Conservation (phyloP, 2,797 vertebrate genomes). For the Ptychadena robeensis region DNA sequence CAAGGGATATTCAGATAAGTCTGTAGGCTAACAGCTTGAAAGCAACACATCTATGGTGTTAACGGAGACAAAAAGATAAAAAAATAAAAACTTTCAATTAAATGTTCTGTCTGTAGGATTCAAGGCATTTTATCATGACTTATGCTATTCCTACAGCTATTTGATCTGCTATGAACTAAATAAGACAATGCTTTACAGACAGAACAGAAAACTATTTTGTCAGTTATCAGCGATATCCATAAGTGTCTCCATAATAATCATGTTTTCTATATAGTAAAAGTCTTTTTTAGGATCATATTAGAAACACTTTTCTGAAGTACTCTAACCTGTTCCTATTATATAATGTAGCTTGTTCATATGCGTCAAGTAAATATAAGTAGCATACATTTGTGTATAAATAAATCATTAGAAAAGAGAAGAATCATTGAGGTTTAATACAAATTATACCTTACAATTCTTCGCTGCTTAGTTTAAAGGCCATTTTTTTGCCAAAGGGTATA, state of each 20-base stretch:
- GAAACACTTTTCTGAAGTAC: too few species aligned
- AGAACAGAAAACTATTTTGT: background rate
- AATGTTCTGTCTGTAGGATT: constrained; percentile 38
- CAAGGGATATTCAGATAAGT: constrained; percentile 48
- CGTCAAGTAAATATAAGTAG: too few species aligned
- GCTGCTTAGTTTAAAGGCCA: too few species aligned
- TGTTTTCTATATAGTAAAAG: too few species aligned
- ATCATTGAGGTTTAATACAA: too few species aligned
- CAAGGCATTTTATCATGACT: constrained; percentile 31
- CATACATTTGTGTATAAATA: too few species aligned
- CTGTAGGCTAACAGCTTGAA: constrained; percentile 31
- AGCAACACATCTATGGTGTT: constrained; percentile 29
- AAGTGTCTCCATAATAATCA: background rate
- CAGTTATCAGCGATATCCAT: background rate
- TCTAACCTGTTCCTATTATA: too few species aligned
- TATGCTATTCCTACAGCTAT: constrained; percentile 27
- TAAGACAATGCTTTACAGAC: background rate
- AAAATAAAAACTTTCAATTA: constrained; percentile 36
- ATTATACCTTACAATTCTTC: too few species aligned
- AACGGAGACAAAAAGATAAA: constrained; percentile 11
- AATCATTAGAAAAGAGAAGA: too few species aligned
- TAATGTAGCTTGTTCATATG: too few species aligned
- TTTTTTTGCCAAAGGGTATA: too few species aligned
- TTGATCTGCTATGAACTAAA: constrained; percentile 12
- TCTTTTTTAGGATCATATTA: too few species aligned